Evolutionary conservation across 2,113 vertebrate species (phyloP), one percentile per base, ranked within the genome.

Genomic region (Sminthopsis crassicaudata): DNA sequence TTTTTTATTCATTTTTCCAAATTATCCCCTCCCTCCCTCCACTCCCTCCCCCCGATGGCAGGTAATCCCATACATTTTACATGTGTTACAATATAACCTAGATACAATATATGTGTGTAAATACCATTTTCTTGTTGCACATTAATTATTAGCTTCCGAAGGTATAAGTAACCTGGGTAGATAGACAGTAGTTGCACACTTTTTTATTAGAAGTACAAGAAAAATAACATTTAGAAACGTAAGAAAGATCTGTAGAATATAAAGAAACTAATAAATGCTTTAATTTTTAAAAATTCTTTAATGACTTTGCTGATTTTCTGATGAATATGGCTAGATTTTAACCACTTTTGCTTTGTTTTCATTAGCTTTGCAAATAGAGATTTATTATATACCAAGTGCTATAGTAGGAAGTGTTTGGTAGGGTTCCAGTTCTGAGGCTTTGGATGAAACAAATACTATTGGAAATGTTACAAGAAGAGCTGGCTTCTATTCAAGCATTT

Each of bases 391-490:
- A 25, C 50, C 48, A 96, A 94, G 24, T 96, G 14, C 50, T 95
- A 30, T 93, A 93, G 46, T 93, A 92, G 36, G 76, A 97, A 96
- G 27, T 95, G 90, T 25, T 90, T 97, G 91, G 76, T 97, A 91
- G 97, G 93, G 96, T 93, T 97, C 90, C 93, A 97, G 0, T 94
- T 96, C 93, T n/a, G 95, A 91, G 90, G 60, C 89, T 96, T 95
- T 96, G 92, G 95, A 92, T 57, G 24, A 90, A 93, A 91, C 93
- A 97, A 89, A 91, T 52, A 95, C 91, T 2, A 1, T 93, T 98
- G 94, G 91, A 94, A 97, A 93, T 84, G 60, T 96, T 97, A 91
- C 92, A 95, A 97, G 91, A 92, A 98, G 97, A 97, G 16, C 46
- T 98, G 92, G 94, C 16, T 97, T 97, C 94, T 93, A 95, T 95